Conservation (phyloP, 2,888 invertebrate genomes). For the Eupithecia exiguata region DNA sequence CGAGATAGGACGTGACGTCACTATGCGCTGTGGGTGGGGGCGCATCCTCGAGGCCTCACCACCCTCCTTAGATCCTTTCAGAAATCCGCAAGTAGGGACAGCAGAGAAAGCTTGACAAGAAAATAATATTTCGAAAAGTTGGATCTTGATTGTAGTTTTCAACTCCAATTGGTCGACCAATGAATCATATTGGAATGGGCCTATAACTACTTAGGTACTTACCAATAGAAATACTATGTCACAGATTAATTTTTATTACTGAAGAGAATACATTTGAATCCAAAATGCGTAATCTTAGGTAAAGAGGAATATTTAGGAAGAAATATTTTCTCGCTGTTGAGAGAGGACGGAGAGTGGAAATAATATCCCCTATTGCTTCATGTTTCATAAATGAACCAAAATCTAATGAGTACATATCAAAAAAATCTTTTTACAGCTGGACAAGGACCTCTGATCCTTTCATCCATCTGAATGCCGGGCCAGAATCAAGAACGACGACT, state of each 20-base stretch:
- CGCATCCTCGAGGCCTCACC: slow-evolving; percentile 81
- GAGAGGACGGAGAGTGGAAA: too few species aligned
- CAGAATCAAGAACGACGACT: too few species aligned
- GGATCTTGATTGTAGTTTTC: neutral
- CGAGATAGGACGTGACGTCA: slow-evolving; percentile 85
- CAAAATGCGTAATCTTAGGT: too few species aligned
- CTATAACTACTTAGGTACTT: neutral
- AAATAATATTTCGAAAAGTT: neutral
- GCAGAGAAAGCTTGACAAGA: slow-evolving; percentile 45
- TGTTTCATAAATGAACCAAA: too few species aligned
- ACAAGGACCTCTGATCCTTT: too few species aligned
- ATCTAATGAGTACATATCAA: too few species aligned
- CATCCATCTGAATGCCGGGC: too few species aligned
- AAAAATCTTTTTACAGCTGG: too few species aligned
- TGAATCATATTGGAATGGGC: neutral
- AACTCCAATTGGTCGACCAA: neutral
- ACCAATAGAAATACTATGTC: neutral
- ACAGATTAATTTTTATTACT: neutral
- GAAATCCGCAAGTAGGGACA: slow-evolving; percentile 71
- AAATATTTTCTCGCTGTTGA: neutral
- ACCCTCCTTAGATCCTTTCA: slow-evolving; percentile 83
- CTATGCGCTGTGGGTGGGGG: slow-evolving; percentile 59
- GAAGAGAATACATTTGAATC: neutral
- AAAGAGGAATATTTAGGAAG: too few species aligned
- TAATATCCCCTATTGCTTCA: too few species aligned